These are phyloP conservation scores for Xylota segnis DNA, from an alignment of 2,888 invertebrate genomes.

Conservation along the genomic window DNA sequence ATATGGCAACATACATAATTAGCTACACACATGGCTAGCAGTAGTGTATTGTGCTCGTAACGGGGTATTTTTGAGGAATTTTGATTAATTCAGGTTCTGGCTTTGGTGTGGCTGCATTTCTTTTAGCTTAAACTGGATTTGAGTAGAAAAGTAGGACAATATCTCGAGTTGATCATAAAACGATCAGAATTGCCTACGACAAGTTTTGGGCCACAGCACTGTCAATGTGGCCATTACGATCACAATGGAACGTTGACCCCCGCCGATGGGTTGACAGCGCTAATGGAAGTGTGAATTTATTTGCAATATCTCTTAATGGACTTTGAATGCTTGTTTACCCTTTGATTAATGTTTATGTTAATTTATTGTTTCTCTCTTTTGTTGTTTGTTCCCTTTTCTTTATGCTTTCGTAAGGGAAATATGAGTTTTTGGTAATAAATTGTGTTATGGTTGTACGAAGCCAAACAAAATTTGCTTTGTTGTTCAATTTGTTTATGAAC, in stretches of 20 bases:
- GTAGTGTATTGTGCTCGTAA: neutral
- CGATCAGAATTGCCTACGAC: constrained; percentile 1
- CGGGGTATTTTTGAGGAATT: constrained; percentile 11
- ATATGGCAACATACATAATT: neutral
- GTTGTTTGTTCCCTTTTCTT: too few species aligned
- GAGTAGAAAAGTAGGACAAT: constrained; percentile 25
- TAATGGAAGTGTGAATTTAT: constrained; percentile 20
- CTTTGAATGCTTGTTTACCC: constrained; percentile 2
- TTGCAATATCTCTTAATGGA: constrained; percentile 21
- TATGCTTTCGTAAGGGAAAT: neutral
- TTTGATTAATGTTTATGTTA: constrained; percentile 7
- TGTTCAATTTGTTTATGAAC: neutral
- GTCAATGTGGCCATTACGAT: neutral
- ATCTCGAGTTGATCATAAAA: neutral
- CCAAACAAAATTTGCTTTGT: neutral
- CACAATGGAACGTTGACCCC: constrained; percentile 34
- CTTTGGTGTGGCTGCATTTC: neutral
- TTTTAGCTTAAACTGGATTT: neutral
- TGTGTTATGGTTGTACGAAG: constrained; percentile 2
- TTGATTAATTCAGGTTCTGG: neutral
- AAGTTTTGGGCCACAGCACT: neutral
- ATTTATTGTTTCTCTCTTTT: neutral
- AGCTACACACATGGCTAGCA: neutral
- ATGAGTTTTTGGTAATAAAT: neutral
- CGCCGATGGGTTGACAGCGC: neutral